Conservation (phyloP, 2,113 vertebrate genomes). For the Cephalopholis sonnerati region DNA sequence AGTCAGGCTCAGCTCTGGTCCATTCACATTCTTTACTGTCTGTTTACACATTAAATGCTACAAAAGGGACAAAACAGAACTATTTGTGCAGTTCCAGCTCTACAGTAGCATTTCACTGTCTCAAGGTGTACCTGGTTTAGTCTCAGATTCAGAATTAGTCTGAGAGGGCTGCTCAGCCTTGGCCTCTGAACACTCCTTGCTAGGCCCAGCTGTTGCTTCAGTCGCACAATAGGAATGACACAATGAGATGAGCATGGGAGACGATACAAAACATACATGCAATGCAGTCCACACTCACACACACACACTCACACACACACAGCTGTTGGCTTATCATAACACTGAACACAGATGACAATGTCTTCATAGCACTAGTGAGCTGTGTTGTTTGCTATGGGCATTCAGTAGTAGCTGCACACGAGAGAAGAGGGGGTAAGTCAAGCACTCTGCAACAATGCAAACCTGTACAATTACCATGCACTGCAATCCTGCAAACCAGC, state of each 20-base stretch:
- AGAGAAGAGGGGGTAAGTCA: conserved; percentile 55
- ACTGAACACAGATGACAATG: conserved; percentile 51
- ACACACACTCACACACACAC: conserved; percentile 32
- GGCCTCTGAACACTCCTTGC: conserved; percentile 71
- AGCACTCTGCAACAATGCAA: conserved; percentile 75
- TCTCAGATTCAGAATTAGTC: conserved; percentile 70
- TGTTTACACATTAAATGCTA: conserved; percentile 12
- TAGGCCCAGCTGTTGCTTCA: conserved; percentile 72
- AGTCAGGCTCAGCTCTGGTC: background rate
- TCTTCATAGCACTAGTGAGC: conserved; percentile 58
- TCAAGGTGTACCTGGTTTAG: conserved; percentile 76
- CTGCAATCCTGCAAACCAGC: conserved; percentile 81
- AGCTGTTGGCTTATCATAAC: conserved; percentile 44
- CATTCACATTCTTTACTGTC: conserved; percentile 1
- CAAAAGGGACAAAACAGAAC: conserved; percentile 22
- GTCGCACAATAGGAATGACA: conserved; percentile 60
- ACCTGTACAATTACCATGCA: conserved; percentile 76
- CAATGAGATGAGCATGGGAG: conserved; percentile 67
- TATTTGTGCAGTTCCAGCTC: background rate
- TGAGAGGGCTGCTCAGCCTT: conserved; percentile 59
- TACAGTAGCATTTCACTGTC: background rate
- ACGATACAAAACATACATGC: conserved; percentile 75
- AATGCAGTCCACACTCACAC: conserved; percentile 41
- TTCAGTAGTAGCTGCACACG: conserved; percentile 67
- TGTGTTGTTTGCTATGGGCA: conserved; percentile 62